Conservation (phyloP, 2,797 vertebrate genomes). For the Characodon lateralis region DNA sequence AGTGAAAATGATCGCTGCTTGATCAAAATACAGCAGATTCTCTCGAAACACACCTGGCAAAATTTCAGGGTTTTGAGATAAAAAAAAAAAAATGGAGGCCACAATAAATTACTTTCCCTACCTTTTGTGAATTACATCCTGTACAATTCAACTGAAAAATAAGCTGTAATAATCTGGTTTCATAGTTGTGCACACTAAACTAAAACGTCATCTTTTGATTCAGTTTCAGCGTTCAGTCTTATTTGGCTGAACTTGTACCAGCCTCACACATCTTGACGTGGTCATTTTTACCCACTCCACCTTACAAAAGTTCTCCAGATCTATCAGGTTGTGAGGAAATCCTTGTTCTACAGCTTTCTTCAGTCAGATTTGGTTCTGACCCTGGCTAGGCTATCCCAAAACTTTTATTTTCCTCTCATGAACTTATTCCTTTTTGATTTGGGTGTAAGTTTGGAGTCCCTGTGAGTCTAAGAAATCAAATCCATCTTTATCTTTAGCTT, state of each 20-base stretch:
- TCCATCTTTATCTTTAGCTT: too few relatives aligned
- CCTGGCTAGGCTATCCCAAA: background rate
- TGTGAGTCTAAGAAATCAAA: background rate
- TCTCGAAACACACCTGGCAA: too few relatives aligned
- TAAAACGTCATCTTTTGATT: background rate
- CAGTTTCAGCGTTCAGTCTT: background rate
- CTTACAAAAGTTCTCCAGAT: background rate
- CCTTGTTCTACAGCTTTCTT: background rate
- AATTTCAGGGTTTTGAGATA: too few relatives aligned
- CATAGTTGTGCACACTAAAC: background rate
- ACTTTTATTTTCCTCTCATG: background rate
- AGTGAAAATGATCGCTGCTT: too few relatives aligned
- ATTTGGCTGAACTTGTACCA: background rate
- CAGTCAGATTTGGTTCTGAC: background rate
- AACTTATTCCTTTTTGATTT: background rate
- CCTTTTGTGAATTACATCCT: too few relatives aligned
- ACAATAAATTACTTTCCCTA: too few relatives aligned
- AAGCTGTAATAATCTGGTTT: background rate
- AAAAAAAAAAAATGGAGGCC: too few relatives aligned
- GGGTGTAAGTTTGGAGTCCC: background rate
- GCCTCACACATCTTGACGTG: background rate
- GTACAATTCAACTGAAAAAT: too few relatives aligned
- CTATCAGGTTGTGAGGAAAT: background rate
- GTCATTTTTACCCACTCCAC: background rate
- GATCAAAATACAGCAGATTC: too few relatives aligned